Base-by-base conservation (phyloP, 2,888 invertebrate species). In the Limnephilus auricula region DNA sequence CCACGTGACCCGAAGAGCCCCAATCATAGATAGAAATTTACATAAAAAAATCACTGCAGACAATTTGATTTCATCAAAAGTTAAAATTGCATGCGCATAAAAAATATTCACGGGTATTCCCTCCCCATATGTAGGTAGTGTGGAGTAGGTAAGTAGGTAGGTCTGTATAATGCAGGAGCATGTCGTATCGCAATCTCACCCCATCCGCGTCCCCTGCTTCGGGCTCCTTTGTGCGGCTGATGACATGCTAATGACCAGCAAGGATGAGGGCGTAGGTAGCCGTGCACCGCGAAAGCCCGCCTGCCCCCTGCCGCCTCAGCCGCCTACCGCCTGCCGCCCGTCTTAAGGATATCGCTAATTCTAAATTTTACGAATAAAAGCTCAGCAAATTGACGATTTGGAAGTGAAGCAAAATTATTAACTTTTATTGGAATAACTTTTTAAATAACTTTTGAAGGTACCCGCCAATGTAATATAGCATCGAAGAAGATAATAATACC, bases 231-330 rank as follows among this genome's bases (percentile, higher is more conserved):
- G 92, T 92, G 89, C 85, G 50, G 50, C 88, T 92, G 90, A 92
- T 90, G 92, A 92, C 92, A 92, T 92, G 92, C 92, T 92, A 92
- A 92, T 92, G 92, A 92, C 89, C 90, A 90, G 89, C 65, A 32
- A 18, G 40, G 79, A 80, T 37, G 89, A 89, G 31, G 32, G 80
- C 45, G 37, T 9, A 30, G 12, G 80, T 80, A 31, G 34, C 30
- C 87, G 9, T 18, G 34, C 32, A 32, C 87, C 78, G 40, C 30
- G 65, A n/a, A 25, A n/a, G 65, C 6, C 50, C 18, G 50, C 18
- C n/a, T 0, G 15, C 25, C 5, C 5, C 18, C 50, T 0, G 15
- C 65, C 6, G 25, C n/a, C 45, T 2, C 45, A 50, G n/a, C n/a
- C n/a, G n/a, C n/a, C n/a, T n/a, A n/a, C 45, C 45, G 45, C 50